Evolutionary conservation across 2,888 invertebrate species (phyloP).

Genomic region (Pherbina coryleti): DNA sequence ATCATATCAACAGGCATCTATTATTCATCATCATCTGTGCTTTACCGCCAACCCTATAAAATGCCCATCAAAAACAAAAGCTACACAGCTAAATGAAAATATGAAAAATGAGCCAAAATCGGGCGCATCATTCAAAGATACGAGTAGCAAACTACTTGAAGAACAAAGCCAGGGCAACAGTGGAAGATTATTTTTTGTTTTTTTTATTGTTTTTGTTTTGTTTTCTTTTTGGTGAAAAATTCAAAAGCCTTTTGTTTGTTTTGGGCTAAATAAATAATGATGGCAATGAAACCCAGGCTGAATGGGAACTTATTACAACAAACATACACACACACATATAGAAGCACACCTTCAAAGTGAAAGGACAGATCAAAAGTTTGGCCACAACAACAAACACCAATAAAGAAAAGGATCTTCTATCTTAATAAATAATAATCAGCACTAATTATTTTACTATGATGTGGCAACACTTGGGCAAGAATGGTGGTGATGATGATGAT

Average conservation of each 20-base stretch:
- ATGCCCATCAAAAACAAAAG: neutral
- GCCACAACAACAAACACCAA: neutral
- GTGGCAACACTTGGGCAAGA: conserved; percentile 22
- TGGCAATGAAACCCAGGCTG: neutral
- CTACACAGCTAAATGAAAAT: neutral
- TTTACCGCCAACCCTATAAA: neutral
- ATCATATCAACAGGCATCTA: too few species aligned
- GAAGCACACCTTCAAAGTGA: neutral
- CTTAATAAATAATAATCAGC: conserved; percentile 39
- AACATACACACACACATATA: neutral
- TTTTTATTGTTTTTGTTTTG: too few species aligned
- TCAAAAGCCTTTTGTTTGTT: conserved; percentile 16
- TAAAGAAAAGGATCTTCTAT: conserved; percentile 21
- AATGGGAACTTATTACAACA: neutral
- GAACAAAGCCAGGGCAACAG: neutral
- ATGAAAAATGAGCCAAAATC: conserved; percentile 7
- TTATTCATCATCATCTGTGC: neutral
- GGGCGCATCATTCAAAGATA: neutral
- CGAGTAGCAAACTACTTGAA: neutral
- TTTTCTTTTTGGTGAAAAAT: conserved; percentile 1
- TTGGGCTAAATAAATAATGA: conserved; percentile 15
- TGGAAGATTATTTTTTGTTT: neutral
- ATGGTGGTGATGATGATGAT: neutral
- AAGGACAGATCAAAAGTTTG: conserved; percentile 16
- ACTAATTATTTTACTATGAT: conserved; percentile 36